A percentile compares a stretch with the other conserved stretches of the same genome.
phyloP scores from a whole-genome alignment of 2,113 vertebrate genomes.

The Dipodomys merriami region DNA sequence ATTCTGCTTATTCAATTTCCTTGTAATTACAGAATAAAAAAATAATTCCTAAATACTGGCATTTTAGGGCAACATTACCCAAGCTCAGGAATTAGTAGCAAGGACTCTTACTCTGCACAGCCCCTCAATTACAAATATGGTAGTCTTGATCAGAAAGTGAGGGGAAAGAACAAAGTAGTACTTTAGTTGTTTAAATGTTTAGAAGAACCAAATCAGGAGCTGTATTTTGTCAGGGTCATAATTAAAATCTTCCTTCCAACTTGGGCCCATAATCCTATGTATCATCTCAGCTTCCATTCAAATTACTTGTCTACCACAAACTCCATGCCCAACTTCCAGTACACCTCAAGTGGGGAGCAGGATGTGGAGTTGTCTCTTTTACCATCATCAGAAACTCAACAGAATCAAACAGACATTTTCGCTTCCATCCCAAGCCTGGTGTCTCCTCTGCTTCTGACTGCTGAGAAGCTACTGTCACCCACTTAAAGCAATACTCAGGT shows the following conservation, averaged over 20 bases:
- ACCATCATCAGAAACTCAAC: neutral
- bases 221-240: neutral
- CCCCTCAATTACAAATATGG: neutral
- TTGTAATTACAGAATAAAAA: constrained; percentile 26
- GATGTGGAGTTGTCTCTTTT: neutral
- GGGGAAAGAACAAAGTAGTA: neutral
- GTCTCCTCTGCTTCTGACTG: neutral
- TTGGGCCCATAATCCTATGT: too few species aligned
- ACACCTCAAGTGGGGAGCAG: neutral
- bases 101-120: neutral
- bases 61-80: neutral
- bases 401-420: neutral
- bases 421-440: neutral
- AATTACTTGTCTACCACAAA: neutral
- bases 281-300: neutral
- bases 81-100: neutral
- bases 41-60: neutral
- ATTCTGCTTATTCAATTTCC: neutral
- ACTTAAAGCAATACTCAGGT: neutral
- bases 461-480: neutral
- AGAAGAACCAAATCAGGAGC: neutral
- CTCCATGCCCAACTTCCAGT: neutral
- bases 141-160: neutral
- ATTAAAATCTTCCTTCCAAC: neutral
- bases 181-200: neutral